phyloP scores from a whole-genome alignment of 2,888 invertebrate genomes.

The Muscina levida region DNA sequence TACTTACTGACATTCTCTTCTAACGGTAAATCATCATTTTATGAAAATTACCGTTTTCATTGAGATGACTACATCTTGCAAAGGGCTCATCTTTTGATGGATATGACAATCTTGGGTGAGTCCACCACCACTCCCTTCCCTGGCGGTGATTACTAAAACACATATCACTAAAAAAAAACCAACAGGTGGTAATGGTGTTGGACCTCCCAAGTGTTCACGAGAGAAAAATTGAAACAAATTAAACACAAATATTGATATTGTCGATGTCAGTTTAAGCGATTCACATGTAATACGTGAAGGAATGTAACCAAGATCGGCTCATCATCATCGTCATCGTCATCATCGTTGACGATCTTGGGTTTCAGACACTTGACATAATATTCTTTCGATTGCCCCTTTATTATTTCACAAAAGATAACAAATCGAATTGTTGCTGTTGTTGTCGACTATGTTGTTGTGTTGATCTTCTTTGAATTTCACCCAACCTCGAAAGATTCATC shows the following conservation, averaged over 20 bases:
- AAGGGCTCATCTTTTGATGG: slow-evolving; percentile 20
- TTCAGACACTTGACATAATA: slow-evolving; percentile 60
- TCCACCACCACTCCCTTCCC: slow-evolving; percentile 49
- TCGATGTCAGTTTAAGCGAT: slow-evolving; percentile 41
- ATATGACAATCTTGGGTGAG: too few relatives aligned
- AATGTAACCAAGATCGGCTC: slow-evolving; percentile 1
- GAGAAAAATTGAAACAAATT: slow-evolving; percentile 43
- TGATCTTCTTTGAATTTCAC: slow-evolving; percentile 29
- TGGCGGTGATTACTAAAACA: slow-evolving; percentile 17
- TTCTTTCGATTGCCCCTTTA: slow-evolving; percentile 34
- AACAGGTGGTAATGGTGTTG: slow-evolving; percentile 46
- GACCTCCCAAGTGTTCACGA: slow-evolving; percentile 6
- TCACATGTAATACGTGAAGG: slow-evolving; percentile 16
- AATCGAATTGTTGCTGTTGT: neutral
- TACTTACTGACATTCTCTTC: neutral
- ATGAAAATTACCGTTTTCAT: too few relatives aligned
- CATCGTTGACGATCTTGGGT: slow-evolving; percentile 1
- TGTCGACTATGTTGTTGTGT: slow-evolving; percentile 3
- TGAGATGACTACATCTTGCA: neutral
- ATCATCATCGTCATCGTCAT: neutral
- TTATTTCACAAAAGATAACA: slow-evolving; percentile 34
- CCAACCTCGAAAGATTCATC: neutral
- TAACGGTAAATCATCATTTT: slow-evolving; percentile 7
- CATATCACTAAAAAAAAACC: neutral
- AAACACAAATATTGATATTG: slow-evolving; percentile 45